phyloP scores from a whole-genome alignment of 2,888 invertebrate genomes.

The Sclerodermus sp. region DNA sequence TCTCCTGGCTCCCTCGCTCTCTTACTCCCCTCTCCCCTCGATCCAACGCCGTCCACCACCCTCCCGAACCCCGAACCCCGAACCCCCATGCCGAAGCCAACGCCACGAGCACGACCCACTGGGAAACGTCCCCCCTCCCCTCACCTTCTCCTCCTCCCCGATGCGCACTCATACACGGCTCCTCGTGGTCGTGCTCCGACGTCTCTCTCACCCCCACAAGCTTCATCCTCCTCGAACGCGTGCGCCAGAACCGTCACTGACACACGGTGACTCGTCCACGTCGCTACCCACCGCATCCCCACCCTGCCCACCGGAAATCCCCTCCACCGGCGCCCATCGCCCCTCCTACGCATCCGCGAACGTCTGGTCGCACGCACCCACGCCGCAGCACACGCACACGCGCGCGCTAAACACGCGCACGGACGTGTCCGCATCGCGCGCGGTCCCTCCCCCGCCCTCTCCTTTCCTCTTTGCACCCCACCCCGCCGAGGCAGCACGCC shows the following conservation, averaged over 20 bases:
- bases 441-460: not conserved
- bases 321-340: not conserved
- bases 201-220: constrained; percentile 13
- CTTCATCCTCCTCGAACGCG: not conserved
- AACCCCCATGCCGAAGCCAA: constrained; percentile 8
- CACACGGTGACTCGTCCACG: no score
- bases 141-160: constrained; percentile 10
- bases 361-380: not conserved
- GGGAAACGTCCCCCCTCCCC: not conserved
- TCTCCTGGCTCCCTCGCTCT: constrained; percentile 44
- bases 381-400: not conserved
- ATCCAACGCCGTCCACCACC: constrained; percentile 26
- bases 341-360: not conserved
- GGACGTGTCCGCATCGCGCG: not conserved
- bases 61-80: constrained; percentile 28
- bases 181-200: constrained; percentile 2
- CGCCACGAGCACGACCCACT: no score
- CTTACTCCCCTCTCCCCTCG: constrained; percentile 38
- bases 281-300: no score
- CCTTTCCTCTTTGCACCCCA: no score
- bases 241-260: no score
- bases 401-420: not conserved
- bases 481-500: constrained; percentile 18
- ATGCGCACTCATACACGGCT: constrained; percentile 1
- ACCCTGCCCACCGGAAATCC: not conserved